A percentile compares a stretch with the other conserved stretches of the same genome.
phyloP scores from a whole-genome alignment of 1,140 invertebrate species.

The Lasaia peninsularis region DNA sequence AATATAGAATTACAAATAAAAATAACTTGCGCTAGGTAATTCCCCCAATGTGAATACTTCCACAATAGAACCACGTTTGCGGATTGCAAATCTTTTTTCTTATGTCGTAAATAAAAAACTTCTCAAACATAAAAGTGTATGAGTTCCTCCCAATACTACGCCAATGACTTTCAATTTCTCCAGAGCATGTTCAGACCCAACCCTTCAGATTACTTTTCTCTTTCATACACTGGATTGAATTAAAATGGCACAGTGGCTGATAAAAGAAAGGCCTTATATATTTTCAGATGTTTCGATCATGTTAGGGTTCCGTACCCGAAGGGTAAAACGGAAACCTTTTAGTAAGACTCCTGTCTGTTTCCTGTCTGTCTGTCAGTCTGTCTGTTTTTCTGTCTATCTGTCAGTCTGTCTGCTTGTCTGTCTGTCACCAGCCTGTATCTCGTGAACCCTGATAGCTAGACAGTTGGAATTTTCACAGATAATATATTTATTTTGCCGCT shows the following conservation, averaged over 20 bases:
- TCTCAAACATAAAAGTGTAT: constrained; percentile 67
- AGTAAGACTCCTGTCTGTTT: too few relatives aligned
- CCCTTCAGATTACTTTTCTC: constrained; percentile 70
- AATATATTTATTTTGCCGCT: too few relatives aligned
- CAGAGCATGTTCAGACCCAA: constrained; percentile 62
- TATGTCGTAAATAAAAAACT: constrained; percentile 66
- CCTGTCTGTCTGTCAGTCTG: too few relatives aligned
- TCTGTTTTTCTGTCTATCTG: too few relatives aligned
- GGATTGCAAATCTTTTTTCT: constrained; percentile 57
- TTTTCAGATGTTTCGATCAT: constrained; percentile 28
- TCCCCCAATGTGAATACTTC: background rate
- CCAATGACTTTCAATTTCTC: constrained; percentile 71
- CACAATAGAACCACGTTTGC: constrained; percentile 20
- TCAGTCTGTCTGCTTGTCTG: too few relatives aligned
- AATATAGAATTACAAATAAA: too few relatives aligned
- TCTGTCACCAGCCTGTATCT: too few relatives aligned
- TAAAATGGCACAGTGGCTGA: constrained; percentile 66
- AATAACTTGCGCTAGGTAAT: background rate
- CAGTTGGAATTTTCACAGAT: too few relatives aligned
- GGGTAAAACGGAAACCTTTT: too few relatives aligned
- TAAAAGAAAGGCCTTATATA: constrained; percentile 54
- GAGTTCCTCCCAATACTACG: constrained; percentile 70
- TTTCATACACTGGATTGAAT: constrained; percentile 71
- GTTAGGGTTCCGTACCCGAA: too few relatives aligned
- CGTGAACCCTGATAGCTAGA: too few relatives aligned